Conservation (phyloP, 2,113 vertebrate species). For the Bujurquina vittata region DNA sequence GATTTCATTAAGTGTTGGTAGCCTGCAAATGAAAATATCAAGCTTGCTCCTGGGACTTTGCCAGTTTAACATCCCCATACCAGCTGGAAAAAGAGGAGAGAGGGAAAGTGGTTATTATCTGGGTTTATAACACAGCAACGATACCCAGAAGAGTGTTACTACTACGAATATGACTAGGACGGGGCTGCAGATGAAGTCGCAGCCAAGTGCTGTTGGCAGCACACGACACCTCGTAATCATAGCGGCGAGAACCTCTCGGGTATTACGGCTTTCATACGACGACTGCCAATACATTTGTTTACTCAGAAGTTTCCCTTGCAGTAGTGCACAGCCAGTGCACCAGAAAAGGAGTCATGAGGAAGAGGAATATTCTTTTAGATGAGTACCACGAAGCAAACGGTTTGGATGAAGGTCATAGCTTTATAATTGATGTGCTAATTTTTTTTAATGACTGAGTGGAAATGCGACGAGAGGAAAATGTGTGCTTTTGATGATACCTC, state of each 20-base stretch:
- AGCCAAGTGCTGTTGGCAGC: conserved; percentile 44
- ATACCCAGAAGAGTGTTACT: conserved; percentile 25
- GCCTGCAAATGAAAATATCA: conserved; percentile 56
- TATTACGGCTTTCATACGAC: conserved; percentile 29
- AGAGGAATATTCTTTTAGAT: not conserved
- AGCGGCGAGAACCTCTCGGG: conserved; percentile 36
- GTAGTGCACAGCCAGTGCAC: not conserved
- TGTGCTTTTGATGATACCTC: not conserved
- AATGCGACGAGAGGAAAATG: not conserved
- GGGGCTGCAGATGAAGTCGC: conserved; percentile 17
- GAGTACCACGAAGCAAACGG: too few relatives aligned
- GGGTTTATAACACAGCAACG: conserved; percentile 27
- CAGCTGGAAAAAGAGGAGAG: conserved; percentile 10
- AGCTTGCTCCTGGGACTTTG: conserved; percentile 32
- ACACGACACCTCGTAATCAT: conserved; percentile 30
- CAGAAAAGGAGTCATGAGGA: not conserved
- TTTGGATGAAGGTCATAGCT: conserved; percentile 10
- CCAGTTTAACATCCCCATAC: conserved; percentile 17
- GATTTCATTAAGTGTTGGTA: conserved; percentile 54
- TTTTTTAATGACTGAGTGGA: not conserved
- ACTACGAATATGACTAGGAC: conserved; percentile 24
- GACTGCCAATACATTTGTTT: conserved; percentile 39
- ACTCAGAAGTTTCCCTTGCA: conserved; percentile 29
- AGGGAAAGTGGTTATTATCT: conserved; percentile 38
- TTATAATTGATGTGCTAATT: not conserved